Base-by-base conservation (phyloP, 2,113 vertebrate genomes). In the Planiliza haematocheilus region DNA sequence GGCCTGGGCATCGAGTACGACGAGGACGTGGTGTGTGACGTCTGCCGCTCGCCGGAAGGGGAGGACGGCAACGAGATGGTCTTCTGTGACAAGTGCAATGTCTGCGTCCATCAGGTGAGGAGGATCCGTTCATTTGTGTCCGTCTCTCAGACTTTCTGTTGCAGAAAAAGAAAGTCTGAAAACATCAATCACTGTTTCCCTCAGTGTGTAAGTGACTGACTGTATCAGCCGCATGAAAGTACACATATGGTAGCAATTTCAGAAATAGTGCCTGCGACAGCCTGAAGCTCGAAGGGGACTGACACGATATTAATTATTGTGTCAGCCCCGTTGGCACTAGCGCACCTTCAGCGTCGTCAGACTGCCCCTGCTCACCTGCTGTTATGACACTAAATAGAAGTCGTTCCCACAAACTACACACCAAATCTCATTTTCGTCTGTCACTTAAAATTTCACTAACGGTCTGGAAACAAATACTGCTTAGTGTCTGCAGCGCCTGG, bases 41-140 rank as follows among this genome's bases (percentile, higher is more conserved):
- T 98, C 37, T 99, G 97, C 91, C 96, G 96, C 81, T 99, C 97
- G 8, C 97, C 97, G 0, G 97, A 99, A 89, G 97, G 97, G 0
- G 97, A 99, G 84, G 97, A 98, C 1, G 96, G 97, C 84, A 99
- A 99, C 4, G 97, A 99, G 93, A 99, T 99, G 97, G 97, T 99
- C 43, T 99, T 99, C 81, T 99, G 97, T 36, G 97, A 99, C 94
- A 97, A 98, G 79, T 99, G 97, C 93, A 97, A 99, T 4, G 95
- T 99, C 88, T 99, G 97, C 0, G 97, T 99, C 67, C 97, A 99
- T 88, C 97, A 99, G 96, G 97, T 98, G 73, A 89, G 82, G 7
- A 38, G 38, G 1, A 17, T n/a, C n/a, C 7, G 9, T 2, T n/a
- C 39, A 1, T 5, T 13, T 42, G 8, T 18, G 18, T 16, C 17